Conservation (phyloP, 2,888 invertebrate genomes). For the Sesia apiformis region DNA sequence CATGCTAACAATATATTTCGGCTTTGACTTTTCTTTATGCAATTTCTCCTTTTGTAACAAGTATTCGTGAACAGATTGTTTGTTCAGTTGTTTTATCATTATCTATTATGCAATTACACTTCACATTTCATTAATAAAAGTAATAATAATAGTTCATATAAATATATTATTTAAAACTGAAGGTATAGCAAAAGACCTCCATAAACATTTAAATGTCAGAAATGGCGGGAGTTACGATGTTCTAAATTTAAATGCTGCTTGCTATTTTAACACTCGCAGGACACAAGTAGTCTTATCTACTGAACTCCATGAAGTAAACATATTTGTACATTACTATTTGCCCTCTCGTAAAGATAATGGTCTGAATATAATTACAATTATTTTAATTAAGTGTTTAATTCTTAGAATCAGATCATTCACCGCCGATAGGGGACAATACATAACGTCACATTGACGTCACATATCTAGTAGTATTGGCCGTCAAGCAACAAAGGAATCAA, state of each 20-base stretch:
- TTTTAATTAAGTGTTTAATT: slow-evolving; percentile 7
- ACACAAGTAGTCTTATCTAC: slow-evolving; percentile 32
- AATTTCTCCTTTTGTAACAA: slow-evolving; percentile 42
- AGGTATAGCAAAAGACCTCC: too few relatives aligned
- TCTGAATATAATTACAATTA: slow-evolving; percentile 1
- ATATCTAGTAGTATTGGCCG: not conserved
- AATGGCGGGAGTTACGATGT: not conserved
- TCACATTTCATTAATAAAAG: not conserved
- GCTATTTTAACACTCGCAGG: slow-evolving; percentile 2
- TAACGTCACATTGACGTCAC: slow-evolving; percentile 5
- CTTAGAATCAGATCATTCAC: slow-evolving; percentile 4
- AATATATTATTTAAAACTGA: too few relatives aligned
- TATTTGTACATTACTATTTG: slow-evolving; percentile 35
- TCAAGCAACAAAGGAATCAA: not conserved
- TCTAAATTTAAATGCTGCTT: not conserved
- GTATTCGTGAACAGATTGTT: slow-evolving; percentile 49
- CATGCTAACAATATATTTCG: slow-evolving; percentile 12
- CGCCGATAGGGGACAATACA: slow-evolving; percentile 6
- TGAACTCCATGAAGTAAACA: slow-evolving; percentile 21
- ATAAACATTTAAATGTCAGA: too few relatives aligned
- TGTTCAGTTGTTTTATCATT: slow-evolving; percentile 46
- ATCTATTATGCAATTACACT: not conserved
- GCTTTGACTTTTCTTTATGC: slow-evolving; percentile 32
- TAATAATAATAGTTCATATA: not conserved
- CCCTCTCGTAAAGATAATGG: slow-evolving; percentile 14